Percentiles rank a stretch among this genome's conserved stretches.
Evolutionary conservation across 2,888 invertebrate genomes (phyloP).

Genomic region (Phragmatobia fuliginosa): DNA sequence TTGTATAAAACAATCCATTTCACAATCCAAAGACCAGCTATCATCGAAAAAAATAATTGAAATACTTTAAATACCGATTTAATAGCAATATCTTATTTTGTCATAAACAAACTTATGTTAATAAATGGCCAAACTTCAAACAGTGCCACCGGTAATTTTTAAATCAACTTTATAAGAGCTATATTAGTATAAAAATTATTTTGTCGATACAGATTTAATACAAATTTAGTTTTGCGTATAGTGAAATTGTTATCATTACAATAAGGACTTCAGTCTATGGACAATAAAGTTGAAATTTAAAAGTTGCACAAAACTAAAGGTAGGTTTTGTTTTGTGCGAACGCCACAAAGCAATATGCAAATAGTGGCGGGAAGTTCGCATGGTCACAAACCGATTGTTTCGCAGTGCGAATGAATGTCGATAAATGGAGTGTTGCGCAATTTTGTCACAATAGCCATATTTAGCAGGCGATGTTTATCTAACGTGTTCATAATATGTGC

Average conservation of each 20-base stretch:
- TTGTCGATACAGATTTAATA: conserved; percentile 8
- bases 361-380: conserved; percentile 62
- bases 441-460: conserved; percentile 47
- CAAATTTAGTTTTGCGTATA: conserved; percentile 28
- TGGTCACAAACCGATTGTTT: conserved; percentile 61
- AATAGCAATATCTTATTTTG: conserved; percentile 35
- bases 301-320: conserved; percentile 17
- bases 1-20: conserved; percentile 27
- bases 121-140: fast-evolving
- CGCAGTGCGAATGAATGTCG: conserved; percentile 56
- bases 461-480: conserved; percentile 43
- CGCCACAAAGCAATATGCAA: conserved; percentile 61
- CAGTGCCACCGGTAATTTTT: background rate
- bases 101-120: conserved; percentile 22
- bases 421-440: conserved; percentile 52
- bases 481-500: conserved; percentile 24
- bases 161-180: background rate
- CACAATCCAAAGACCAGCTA: conserved; percentile 26
- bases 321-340: conserved; percentile 20
- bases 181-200: conserved; percentile 4
- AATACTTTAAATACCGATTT: conserved; percentile 45
- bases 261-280: conserved; percentile 10
- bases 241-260: background rate
- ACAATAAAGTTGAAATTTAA: background rate
- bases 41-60: conserved; percentile 31